Conservation (phyloP, 2,888 invertebrate genomes). For the Drosophila meridiana region DNA sequence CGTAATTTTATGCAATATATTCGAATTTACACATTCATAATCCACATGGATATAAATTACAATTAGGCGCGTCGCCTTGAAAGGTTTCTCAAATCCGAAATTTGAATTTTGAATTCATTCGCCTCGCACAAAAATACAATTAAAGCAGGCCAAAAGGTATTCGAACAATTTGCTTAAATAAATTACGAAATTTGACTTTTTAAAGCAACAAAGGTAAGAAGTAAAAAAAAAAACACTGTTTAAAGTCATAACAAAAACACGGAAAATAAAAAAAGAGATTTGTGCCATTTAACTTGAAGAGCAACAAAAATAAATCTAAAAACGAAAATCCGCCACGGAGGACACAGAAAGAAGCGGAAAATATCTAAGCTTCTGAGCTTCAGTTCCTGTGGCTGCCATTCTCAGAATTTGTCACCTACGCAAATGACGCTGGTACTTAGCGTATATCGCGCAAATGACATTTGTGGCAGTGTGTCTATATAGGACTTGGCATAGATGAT, state of each 20-base stretch:
- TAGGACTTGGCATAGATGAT: background rate
- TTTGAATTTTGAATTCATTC: background rate
- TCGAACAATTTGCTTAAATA: background rate
- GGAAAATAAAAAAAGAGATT: background rate
- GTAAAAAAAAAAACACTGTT: background rate
- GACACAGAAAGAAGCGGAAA: background rate
- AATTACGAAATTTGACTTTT: background rate
- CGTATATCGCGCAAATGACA: background rate
- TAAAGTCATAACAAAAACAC: background rate
- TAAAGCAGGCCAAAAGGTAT: background rate
- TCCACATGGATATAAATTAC: constrained; percentile 3
- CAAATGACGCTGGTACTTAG: background rate
- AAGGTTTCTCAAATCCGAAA: background rate
- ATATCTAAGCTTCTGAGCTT: background rate
- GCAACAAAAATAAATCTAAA: background rate
- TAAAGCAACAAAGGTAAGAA: background rate
- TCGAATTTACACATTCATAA: constrained; percentile 1
- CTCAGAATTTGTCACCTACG: background rate
- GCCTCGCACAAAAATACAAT: background rate
- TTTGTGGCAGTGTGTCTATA: background rate
- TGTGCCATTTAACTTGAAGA: constrained; percentile 1
- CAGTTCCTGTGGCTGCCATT: background rate
- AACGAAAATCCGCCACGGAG: background rate
- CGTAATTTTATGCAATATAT: background rate
- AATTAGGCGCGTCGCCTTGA: background rate